phyloP scores from a whole-genome alignment of 1,140 invertebrate species.

The Phymastichus coffea region DNA sequence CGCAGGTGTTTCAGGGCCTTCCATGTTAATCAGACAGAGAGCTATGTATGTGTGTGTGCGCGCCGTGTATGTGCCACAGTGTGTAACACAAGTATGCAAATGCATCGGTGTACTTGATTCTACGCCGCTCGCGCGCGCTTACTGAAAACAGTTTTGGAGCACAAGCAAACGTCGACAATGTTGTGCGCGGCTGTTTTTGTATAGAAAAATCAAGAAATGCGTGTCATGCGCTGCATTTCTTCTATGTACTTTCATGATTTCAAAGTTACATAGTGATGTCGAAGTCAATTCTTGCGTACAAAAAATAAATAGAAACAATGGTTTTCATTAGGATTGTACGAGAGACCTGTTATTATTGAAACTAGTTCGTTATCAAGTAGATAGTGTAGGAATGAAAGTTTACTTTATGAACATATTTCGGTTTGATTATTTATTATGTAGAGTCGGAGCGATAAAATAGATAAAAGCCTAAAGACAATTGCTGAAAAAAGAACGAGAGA shows the following conservation, averaged over 20 bases:
- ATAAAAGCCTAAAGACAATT: too few species aligned
- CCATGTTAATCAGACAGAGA: conserved; percentile 48
- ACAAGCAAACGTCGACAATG: neutral
- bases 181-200: neutral
- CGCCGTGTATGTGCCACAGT: neutral
- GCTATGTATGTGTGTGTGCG: neutral
- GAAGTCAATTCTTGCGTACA: neutral
- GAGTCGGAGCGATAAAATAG: too few species aligned
- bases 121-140: neutral
- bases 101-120: conserved; percentile 1
- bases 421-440: too few species aligned
- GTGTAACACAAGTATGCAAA: conserved; percentile 9
- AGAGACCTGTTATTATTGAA: too few species aligned
- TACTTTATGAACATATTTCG: too few species aligned
- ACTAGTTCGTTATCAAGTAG: too few species aligned
- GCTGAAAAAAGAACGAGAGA: too few species aligned
- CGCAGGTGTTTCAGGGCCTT: conserved; percentile 51
- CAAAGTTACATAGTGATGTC: neutral
- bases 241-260: neutral
- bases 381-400: too few species aligned
- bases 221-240: neutral
- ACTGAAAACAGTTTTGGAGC: neutral
- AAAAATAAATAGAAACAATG: too few species aligned
- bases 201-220: neutral
- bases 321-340: too few species aligned